Percentiles rank a stretch among this genome's conserved stretches.
These are phyloP conservation scores for Pachypeltis micranthus DNA, from an alignment of 1,140 invertebrate species.

Conservation along the genomic window DNA sequence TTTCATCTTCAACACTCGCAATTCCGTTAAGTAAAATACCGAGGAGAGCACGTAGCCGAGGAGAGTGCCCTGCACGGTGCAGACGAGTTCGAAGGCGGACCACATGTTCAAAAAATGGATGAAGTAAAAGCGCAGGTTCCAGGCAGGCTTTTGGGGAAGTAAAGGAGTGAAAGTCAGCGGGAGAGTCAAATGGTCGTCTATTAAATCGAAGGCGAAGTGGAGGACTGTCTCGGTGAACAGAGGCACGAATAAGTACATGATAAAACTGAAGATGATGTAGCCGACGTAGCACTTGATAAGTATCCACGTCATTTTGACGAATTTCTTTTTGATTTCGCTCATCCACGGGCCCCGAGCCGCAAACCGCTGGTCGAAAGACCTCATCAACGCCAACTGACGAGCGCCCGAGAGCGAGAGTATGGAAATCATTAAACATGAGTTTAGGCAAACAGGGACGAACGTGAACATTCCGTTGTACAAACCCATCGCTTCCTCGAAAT, in stretches of 20 bases:
- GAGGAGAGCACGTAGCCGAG: background rate
- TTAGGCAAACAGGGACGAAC: too few relatives aligned
- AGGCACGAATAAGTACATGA: background rate
- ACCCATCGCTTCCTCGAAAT: too few relatives aligned
- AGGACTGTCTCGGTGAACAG: background rate
- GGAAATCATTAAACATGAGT: too few relatives aligned
- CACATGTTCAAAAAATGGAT: background rate
- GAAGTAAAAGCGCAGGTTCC: background rate
- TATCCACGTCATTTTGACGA: background rate
- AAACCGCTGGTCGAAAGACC: too few relatives aligned
- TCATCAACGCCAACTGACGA: too few relatives aligned
- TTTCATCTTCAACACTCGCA: background rate
- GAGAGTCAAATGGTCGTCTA: background rate
- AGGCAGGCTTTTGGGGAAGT: background rate
- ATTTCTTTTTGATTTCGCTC: background rate
- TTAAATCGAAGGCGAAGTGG: background rate
- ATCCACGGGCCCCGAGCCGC: too few relatives aligned
- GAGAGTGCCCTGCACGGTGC: background rate
- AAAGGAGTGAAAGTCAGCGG: background rate
- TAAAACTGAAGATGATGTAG: background rate
- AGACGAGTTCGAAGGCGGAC: background rate
- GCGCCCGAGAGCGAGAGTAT: too few relatives aligned
- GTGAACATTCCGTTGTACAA: too few relatives aligned
- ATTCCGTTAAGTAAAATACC: background rate
- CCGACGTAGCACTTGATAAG: background rate